Base-by-base conservation (phyloP, 2,113 vertebrate genomes). In the Sciurus niger region DNA sequence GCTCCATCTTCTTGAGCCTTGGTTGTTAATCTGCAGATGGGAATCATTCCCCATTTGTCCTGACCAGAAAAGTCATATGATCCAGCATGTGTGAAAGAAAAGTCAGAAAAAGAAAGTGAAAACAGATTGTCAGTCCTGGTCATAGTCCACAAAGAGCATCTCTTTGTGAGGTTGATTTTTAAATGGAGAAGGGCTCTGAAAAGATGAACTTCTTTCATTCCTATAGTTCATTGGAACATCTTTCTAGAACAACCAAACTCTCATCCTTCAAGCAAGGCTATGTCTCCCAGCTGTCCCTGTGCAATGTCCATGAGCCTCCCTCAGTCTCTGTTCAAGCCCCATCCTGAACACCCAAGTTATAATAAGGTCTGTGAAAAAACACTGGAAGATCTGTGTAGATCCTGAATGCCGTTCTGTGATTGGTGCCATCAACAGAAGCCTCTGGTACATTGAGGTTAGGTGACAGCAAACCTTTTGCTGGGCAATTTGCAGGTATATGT, bases 1-100 rank as follows among this genome's bases (percentile, higher is more conserved):
- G 32, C 8, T 40, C 25, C 13, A 30, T 51, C 8, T 22, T 18
- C 30, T n/a, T 30, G 32, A 28, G 28, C 43, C n/a, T 58, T 25
- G 0, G 22, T 72, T 72, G 34, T 67, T 4, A 25, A n/a, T 34
- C 34, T 86, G 60, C 48, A 89, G 12, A 65, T 0, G 16, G 22
- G 32, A 28, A 34, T 14, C 73, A 90, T 32, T 48, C 30, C 74
- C 37, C 25, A 14, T 97, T 93, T 91, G 55, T 94, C 91, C 92
- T 91, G 93, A 97, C 89, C 97, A 84, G 51, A 88, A 95, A 94
- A 96, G 37, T 53, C 63, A 8, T 43, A 83, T 25, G 51, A 90
- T 93, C 73, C 83, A 65, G 51, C 90, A 90, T 46, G 30, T 84
- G 86, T 86, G 51, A 68, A 89, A 94, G 78, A 24, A 91, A 63